Percentiles rank a stretch among this genome's conserved stretches.
phyloP scores from a whole-genome alignment of 2,797 vertebrate species.

The Tapera naevia region DNA sequence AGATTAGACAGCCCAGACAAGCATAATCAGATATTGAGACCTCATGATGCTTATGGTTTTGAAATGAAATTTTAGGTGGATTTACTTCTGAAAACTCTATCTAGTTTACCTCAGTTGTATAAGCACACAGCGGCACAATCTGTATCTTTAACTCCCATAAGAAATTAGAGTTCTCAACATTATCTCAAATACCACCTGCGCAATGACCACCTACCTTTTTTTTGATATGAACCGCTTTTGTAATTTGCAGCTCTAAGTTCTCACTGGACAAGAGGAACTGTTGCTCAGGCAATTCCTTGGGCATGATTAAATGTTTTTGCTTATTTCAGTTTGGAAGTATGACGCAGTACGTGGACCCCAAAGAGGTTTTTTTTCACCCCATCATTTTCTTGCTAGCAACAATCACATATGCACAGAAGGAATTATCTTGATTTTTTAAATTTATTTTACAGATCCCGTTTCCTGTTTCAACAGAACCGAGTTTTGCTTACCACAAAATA shows the following conservation, averaged over 20 bases:
- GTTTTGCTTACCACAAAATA: constrained; percentile 24
- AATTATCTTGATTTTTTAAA: background rate
- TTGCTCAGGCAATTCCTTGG: background rate
- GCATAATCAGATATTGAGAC: background rate
- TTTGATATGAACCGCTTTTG: background rate
- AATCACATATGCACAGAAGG: background rate
- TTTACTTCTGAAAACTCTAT: background rate
- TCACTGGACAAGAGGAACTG: background rate
- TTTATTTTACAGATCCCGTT: constrained; percentile 53
- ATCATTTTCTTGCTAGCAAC: background rate
- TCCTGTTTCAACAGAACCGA: constrained; percentile 8
- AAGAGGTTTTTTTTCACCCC: background rate
- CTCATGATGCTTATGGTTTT: background rate
- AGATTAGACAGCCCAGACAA: background rate
- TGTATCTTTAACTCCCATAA: background rate
- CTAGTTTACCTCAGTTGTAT: background rate
- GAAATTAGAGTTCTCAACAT: background rate
- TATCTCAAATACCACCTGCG: background rate
- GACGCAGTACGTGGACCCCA: background rate
- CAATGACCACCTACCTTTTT: background rate
- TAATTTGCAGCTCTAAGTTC: background rate
- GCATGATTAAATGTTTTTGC: background rate
- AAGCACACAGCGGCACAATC: background rate
- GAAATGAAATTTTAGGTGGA: background rate
- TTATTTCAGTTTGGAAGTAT: background rate